These are phyloP conservation scores for Standfussiana lucernea DNA, from an alignment of 2,888 invertebrate species.

Conservation along the genomic window DNA sequence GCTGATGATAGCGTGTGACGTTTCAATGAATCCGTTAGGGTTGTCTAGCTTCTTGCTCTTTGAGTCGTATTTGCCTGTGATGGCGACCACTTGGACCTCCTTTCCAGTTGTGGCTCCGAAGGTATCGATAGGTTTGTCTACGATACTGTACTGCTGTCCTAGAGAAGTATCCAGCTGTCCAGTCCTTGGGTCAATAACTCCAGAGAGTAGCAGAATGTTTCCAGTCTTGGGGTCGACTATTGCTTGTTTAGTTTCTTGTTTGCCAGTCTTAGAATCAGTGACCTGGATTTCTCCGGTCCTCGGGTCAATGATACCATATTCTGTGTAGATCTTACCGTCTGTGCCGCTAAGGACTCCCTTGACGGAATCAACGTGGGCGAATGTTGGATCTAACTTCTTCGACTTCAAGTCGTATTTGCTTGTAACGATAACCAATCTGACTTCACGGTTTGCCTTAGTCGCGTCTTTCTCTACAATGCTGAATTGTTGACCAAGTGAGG, in stretches of 20 bases:
- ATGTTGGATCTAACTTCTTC: slow-evolving; percentile 89
- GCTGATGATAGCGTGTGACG: slow-evolving; percentile 90
- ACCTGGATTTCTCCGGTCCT: slow-evolving; percentile 89
- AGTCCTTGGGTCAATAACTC: slow-evolving; percentile 91
- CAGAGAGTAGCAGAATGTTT: slow-evolving; percentile 88
- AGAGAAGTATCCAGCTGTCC: slow-evolving; percentile 90
- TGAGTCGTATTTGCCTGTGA: slow-evolving; percentile 91
- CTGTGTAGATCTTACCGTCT: slow-evolving; percentile 92
- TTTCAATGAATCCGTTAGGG: slow-evolving; percentile 90
- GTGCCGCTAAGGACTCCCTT: slow-evolving; percentile 89
- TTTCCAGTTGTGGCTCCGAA: slow-evolving; percentile 84
- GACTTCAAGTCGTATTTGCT: slow-evolving; percentile 91
- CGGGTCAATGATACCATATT: slow-evolving; percentile 92
- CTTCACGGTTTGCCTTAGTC: slow-evolving; percentile 91
- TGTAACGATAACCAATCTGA: slow-evolving; percentile 91
- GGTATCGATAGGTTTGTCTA: slow-evolving; percentile 90
- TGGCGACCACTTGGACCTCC: slow-evolving; percentile 90
- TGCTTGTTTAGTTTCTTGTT: slow-evolving; percentile 85
- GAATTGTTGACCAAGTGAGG: slow-evolving; percentile 92
- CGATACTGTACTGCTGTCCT: slow-evolving; percentile 91
- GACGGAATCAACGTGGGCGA: slow-evolving; percentile 87
- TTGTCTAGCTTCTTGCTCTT: slow-evolving; percentile 91
- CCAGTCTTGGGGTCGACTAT: slow-evolving; percentile 89
- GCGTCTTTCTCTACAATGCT: slow-evolving; percentile 92
- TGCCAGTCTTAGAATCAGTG: slow-evolving; percentile 86